A percentile compares a stretch with the other conserved stretches of the same genome.
Conservation (phyloP, 2,888 invertebrate genomes). For the Heliconius hortense region DNA sequence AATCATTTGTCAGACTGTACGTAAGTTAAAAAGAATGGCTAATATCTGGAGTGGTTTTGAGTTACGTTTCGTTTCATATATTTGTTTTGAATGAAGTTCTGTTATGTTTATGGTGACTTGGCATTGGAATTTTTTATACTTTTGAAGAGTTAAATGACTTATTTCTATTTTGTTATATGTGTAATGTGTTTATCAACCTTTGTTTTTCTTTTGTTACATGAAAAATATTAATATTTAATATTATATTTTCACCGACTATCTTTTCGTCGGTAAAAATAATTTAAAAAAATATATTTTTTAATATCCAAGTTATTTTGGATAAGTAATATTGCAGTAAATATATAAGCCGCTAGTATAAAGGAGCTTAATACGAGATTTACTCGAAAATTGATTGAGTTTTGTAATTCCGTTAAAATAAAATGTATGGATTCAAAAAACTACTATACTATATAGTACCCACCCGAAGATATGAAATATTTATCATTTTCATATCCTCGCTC, state of each 20-base stretch:
- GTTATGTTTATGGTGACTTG: slow-evolving; percentile 2
- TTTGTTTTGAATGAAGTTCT: slow-evolving; percentile 42
- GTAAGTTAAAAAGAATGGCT: slow-evolving; percentile 76
- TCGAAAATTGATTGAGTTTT: slow-evolving; percentile 4
- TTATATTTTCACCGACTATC: background rate
- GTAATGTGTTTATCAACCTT: too few relatives aligned
- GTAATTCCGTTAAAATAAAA: background rate
- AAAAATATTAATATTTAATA: background rate
- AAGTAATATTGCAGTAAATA: background rate
- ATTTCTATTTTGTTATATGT: background rate
- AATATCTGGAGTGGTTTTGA: slow-evolving; percentile 73
- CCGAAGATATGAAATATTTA: too few relatives aligned
- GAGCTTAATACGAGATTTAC: slow-evolving; percentile 5
- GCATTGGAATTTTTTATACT: background rate
- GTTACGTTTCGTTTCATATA: slow-evolving; percentile 56
- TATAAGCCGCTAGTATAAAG: background rate
- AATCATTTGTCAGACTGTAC: slow-evolving; percentile 76
- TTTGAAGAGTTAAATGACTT: too few relatives aligned
- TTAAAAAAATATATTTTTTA: background rate
- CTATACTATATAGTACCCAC: background rate
- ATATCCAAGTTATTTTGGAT: background rate
- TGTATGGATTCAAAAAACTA: background rate
- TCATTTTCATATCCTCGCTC: too few relatives aligned
- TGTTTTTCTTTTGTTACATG: background rate
- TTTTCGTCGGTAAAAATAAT: background rate